Base-by-base conservation (phyloP, 23 tunicate species). In the Clavelina lepadiformis region DNA sequence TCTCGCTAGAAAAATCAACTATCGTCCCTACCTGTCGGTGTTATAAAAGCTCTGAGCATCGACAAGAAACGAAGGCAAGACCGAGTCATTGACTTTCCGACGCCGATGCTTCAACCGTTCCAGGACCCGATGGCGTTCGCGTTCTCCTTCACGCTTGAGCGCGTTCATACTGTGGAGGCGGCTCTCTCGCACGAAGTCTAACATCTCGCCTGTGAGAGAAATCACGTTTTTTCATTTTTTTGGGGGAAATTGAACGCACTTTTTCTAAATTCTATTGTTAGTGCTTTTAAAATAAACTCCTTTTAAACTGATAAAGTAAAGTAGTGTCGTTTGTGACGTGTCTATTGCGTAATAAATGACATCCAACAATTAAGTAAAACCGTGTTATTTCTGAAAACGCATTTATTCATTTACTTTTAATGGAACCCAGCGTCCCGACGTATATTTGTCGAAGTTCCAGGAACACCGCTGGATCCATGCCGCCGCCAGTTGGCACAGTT, bases 361-460 rank as follows among this genome's bases (percentile, higher is more conserved):
- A n/a, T n/a, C n/a, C n/a, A n/a, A n/a, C n/a, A n/a, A n/a, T n/a
- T n/a, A n/a, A n/a, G n/a, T n/a, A n/a, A n/a, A n/a, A n/a, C n/a
- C n/a, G n/a, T n/a, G n/a, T n/a, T n/a, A n/a, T n/a, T n/a, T n/a
- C n/a, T n/a, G n/a, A n/a, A n/a, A n/a, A n/a, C n/a, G n/a, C n/a
- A n/a, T n/a, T n/a, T n/a, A n/a, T n/a, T n/a, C 21, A 60, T 26
- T 55, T 78, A 78, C 84, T 75, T 78, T 78, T 78, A 15, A 78
- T 68, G 2, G 75, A 38, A 1, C 75, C 75, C 19, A 78, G 69
- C 4, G 84, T 78, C 3, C 21, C 38, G 50, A 68, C 59, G 35
- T 78, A 78, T 28, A 78, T 78, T 31, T 78, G 59, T 2, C 75
- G 68, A 5, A 78, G 60, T 13, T 78, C 75, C 2, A 50, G 27